Base-by-base conservation (phyloP, 2,113 vertebrate genomes). In the Heterotilapia buettikoferi region DNA sequence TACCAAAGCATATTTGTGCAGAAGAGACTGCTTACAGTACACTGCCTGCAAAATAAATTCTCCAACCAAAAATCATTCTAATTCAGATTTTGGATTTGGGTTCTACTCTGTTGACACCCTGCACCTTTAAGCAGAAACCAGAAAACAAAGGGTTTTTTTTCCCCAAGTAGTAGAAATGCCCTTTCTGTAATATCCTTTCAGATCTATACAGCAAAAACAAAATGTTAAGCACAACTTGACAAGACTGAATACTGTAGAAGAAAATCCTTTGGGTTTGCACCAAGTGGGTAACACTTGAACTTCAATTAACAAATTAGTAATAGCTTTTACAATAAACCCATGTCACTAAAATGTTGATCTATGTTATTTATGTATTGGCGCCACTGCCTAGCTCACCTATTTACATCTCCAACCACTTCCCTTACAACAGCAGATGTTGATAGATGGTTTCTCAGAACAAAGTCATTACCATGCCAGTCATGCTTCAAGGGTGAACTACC, bases 391-490 rank as follows among this genome's bases (percentile, higher is more conserved):
- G 40, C 47, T 40, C 16, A 2, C 33, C 31, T 47, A 10, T 50
- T 76, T 66, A 13, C 66, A 85, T 86, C 73, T 84, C 19, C 12
- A 79, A 36, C 59, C 26, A 21, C 5, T 80, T 85, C 31, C 73
- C 21, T 82, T 52, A 80, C 47, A 54, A 57, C 82, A 84, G 57
- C 84, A 89, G 66, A 92, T 83, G 85, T 80, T 76, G 86, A 91
- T 93, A 84, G 85, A 93, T 90, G 90, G 50, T 18, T 89, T 84
- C 76, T 59, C 2, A 3, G n/a, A 90, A 87, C 33, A 45, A 89
- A 86, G 71, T 89, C 38, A 94, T 95, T 94, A 94, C 50, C 83
- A 94, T 68, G 1, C 91, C 38, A 82, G 93, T 94, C 96, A 94
- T 92, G 93, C 80, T 84, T 96, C 94, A 96, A 96, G 92, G 95